A percentile compares a stretch with the other conserved stretches of the same genome.
Evolutionary conservation across 2,888 invertebrate species (phyloP).

Genomic region (Myopa tessellatipennis): DNA sequence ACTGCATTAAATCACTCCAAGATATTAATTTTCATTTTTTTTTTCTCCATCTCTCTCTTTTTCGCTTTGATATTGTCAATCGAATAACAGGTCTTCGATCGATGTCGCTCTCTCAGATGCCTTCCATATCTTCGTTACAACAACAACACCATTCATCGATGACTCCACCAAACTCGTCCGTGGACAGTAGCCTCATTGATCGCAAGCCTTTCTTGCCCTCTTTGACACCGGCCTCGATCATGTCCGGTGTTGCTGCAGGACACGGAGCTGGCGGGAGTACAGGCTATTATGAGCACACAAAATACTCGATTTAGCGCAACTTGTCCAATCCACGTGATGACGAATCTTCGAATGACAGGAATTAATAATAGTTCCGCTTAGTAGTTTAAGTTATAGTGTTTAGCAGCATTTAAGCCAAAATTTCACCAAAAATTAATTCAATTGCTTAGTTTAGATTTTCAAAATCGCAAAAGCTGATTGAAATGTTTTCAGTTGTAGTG

Average conservation of each 20-base stretch:
- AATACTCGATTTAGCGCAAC: slow-evolving; percentile 58
- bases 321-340: neutral
- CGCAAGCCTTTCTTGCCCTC: slow-evolving; percentile 64
- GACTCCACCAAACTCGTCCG: slow-evolving; percentile 53
- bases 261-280: slow-evolving; percentile 37
- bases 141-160: slow-evolving; percentile 54
- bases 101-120: slow-evolving; percentile 61
- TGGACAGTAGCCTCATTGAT: slow-evolving; percentile 59
- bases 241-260: slow-evolving; percentile 46
- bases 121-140: slow-evolving; percentile 49
- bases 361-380: neutral
- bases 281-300: slow-evolving; percentile 61
- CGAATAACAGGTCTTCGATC: slow-evolving; percentile 60
- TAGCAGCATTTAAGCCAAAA: slow-evolving; percentile 19
- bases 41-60: slow-evolving; percentile 17
- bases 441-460: slow-evolving; percentile 21
- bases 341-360: slow-evolving; percentile 25
- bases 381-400: slow-evolving; percentile 17
- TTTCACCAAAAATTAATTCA: slow-evolving; percentile 4
- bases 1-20: slow-evolving; percentile 26
- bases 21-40: slow-evolving; percentile 22
- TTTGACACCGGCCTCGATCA: slow-evolving; percentile 59
- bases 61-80: slow-evolving; percentile 14
- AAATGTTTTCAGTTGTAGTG: too few relatives aligned
- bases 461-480: slow-evolving; percentile 8